Conservation (phyloP, 2,888 invertebrate species). For the Tineola bisselliella region DNA sequence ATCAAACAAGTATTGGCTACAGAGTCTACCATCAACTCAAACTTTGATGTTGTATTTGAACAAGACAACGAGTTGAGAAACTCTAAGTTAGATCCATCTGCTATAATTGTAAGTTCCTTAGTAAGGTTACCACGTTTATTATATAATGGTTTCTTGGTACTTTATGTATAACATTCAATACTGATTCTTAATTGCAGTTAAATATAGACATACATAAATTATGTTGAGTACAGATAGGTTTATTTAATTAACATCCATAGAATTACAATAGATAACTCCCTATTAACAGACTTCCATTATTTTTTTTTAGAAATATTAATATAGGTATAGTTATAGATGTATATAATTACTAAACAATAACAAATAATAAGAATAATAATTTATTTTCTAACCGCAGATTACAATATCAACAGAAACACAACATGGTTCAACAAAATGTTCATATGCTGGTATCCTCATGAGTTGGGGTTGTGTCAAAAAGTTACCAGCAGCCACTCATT, state of each 20-base stretch:
- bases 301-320: too few relatives aligned
- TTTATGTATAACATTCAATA: too few relatives aligned
- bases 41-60: conserved; percentile 41
- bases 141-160: too few relatives aligned
- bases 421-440: conserved; percentile 30
- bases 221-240: too few relatives aligned
- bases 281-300: too few relatives aligned
- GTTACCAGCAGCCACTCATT: conserved; percentile 34
- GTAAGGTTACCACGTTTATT: too few relatives aligned
- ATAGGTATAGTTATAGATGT: too few relatives aligned
- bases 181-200: too few relatives aligned
- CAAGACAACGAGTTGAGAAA: conserved; percentile 42
- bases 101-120: conserved; percentile 39
- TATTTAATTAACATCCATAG: too few relatives aligned
- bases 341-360: too few relatives aligned
- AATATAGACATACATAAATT: too few relatives aligned
- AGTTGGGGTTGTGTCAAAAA: conserved; percentile 44
- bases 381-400: conserved; percentile 30
- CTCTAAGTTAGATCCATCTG: conserved; percentile 44
- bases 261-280: too few relatives aligned
- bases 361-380: not conserved
- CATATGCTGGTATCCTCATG: conserved; percentile 43
- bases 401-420: conserved; percentile 31
- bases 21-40: conserved; percentile 31
- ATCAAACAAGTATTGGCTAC: conserved; percentile 43